Conservation (phyloP, 2,888 invertebrate species). For the Parelbella ahira region DNA sequence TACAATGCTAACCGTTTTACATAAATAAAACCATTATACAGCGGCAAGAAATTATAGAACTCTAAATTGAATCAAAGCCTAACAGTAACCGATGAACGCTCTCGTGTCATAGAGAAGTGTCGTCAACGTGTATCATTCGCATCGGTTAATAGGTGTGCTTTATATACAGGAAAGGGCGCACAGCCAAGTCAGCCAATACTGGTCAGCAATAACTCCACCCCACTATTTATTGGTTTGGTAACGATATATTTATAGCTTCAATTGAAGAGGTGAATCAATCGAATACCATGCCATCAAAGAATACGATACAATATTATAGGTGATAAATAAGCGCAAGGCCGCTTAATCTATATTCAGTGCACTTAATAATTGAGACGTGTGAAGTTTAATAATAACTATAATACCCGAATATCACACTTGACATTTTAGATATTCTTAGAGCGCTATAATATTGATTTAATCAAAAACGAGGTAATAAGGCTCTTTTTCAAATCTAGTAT, state of each 20-base stretch:
- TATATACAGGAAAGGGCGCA: slow-evolving; percentile 7
- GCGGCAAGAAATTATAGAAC: no score
- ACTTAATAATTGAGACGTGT: no score
- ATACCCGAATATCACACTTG: no score
- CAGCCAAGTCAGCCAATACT: slow-evolving; percentile 3
- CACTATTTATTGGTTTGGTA: slow-evolving; percentile 1
- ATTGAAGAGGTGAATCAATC: not conserved
- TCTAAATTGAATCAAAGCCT: not conserved
- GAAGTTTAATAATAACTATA: no score
- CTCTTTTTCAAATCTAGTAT: no score
- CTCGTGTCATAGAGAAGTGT: not conserved
- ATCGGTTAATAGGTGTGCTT: slow-evolving; percentile 1
- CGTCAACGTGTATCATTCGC: not conserved
- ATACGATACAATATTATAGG: not conserved
- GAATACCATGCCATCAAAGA: not conserved
- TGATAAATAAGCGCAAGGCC: not conserved
- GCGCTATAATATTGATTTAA: no score
- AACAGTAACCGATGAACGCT: not conserved
- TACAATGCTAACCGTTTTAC: no score
- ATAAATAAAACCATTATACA: no score
- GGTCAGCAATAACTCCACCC: not conserved
- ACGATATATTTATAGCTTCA: slow-evolving; percentile 2
- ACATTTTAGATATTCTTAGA: no score
- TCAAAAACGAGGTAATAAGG: no score
- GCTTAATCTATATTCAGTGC: no score